phyloP scores from a whole-genome alignment of 2,797 vertebrate genomes.

The Triplophysa bombifrons region DNA sequence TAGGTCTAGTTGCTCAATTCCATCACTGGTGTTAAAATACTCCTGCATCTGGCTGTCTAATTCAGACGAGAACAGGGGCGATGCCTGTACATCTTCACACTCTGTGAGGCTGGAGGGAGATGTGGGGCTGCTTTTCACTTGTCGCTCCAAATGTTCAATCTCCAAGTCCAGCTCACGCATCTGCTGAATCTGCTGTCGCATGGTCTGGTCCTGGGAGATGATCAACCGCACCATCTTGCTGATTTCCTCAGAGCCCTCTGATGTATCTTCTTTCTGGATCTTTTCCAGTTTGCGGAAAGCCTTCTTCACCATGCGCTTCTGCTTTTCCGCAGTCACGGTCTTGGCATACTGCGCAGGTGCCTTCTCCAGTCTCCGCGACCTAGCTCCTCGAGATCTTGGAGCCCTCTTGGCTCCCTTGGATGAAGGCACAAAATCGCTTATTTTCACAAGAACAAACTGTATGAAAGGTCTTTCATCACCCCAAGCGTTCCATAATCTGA shows the following conservation, averaged over 20 bases:
- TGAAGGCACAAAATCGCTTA: conserved; percentile 83
- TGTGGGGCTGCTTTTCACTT: conserved; percentile 60
- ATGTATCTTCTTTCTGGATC: conserved; percentile 80
- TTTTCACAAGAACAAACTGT: conserved; percentile 87
- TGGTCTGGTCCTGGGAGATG: conserved; percentile 90
- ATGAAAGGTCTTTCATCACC: conserved; percentile 88
- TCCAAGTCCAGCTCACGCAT: conserved; percentile 88
- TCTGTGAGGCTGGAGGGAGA: conserved; percentile 22
- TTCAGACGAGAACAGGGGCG: conserved; percentile 11
- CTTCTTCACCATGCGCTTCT: conserved; percentile 92
- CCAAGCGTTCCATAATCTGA: conserved; percentile 93
- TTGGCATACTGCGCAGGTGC: conserved; percentile 80
- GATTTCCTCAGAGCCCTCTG: conserved; percentile 79
- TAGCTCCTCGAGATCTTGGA: conserved; percentile 73
- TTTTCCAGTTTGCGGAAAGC: conserved; percentile 95
- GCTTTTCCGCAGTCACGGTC: conserved; percentile 84
- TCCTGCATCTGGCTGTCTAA: conserved; percentile 72
- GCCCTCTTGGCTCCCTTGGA: conserved; percentile 76
- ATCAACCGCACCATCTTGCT: conserved; percentile 89
- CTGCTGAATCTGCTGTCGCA: conserved; percentile 87
- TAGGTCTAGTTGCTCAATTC: conserved; percentile 81
- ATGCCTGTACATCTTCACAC: conserved; percentile 8
- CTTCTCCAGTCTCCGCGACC: conserved; percentile 80
- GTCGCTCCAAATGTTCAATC: conserved; percentile 81
- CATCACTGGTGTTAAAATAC: conserved; percentile 74